Conservation (phyloP, 2,113 vertebrate genomes). For the Dipodomys stephensi region DNA sequence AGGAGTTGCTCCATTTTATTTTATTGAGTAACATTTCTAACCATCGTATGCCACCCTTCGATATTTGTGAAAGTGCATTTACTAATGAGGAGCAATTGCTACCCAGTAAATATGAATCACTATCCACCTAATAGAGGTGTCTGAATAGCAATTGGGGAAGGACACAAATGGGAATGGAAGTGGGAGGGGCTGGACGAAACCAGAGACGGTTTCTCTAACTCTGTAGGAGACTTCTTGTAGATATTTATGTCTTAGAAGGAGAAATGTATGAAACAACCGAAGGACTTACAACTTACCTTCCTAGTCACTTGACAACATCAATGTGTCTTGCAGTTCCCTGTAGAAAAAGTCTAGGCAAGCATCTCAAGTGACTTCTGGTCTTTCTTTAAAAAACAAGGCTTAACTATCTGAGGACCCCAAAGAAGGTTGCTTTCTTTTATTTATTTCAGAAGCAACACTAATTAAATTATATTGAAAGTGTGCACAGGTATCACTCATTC, state of each 20-base stretch:
- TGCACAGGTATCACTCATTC: background rate
- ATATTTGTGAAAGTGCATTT: background rate
- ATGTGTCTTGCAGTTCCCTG: background rate
- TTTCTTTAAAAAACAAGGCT: background rate
- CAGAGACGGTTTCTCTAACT: background rate
- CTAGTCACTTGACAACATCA: conserved; percentile 5
- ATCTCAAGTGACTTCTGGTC: background rate
- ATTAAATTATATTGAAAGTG: background rate
- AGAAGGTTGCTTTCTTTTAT: background rate
- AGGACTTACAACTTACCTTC: background rate
- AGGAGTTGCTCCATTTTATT: background rate
- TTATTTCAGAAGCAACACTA: background rate
- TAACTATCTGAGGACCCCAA: background rate
- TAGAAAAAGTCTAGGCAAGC: background rate
- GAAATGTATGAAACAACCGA: background rate
- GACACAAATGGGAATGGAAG: background rate
- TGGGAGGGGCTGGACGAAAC: background rate
- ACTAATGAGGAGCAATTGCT: background rate
- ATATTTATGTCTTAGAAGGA: background rate
- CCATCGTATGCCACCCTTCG: background rate
- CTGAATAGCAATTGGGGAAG: background rate
- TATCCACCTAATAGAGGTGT: background rate
- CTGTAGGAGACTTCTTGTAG: background rate
- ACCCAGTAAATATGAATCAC: background rate
- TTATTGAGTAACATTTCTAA: background rate